Percentiles rank a stretch among this genome's conserved stretches.
phyloP scores from a whole-genome alignment of 2,113 vertebrate species.

The Ondatra zibethicus region DNA sequence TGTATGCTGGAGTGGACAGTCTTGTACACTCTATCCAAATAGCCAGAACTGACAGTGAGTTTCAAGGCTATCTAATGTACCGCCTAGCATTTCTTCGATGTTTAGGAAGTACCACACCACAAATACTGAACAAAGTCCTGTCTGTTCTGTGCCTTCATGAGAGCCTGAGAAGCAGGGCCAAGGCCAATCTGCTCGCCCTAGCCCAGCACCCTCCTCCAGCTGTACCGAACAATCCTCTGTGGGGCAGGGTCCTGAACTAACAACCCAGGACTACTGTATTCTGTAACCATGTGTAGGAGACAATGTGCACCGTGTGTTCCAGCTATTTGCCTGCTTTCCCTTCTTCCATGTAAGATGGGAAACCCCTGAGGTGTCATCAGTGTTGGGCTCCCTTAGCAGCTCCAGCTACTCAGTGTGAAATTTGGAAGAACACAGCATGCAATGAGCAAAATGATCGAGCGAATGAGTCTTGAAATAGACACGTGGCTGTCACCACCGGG shows the following conservation, averaged over 20 bases:
- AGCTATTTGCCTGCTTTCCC: not conserved
- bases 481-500: not conserved
- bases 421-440: not conserved
- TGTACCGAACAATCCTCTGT: not conserved
- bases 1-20: not conserved
- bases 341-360: not conserved
- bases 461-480: not conserved
- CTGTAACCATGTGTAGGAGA: not conserved
- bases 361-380: not conserved
- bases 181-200: not conserved
- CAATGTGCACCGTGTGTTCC: not conserved
- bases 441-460: not conserved
- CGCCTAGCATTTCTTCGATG: not conserved
- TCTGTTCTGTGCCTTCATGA: not conserved
- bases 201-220: not conserved
- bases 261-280: not conserved
- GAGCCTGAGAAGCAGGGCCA: not conserved
- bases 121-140: not conserved
- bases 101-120: not conserved
- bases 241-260: not conserved
- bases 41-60: slow-evolving; percentile 13
- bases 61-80: not conserved
- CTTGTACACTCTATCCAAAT: slow-evolving; percentile 25
- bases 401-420: not conserved
- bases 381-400: not conserved